These are phyloP conservation scores for Euphydryas editha DNA, from an alignment of 2,888 invertebrate genomes.

Conservation along the genomic window DNA sequence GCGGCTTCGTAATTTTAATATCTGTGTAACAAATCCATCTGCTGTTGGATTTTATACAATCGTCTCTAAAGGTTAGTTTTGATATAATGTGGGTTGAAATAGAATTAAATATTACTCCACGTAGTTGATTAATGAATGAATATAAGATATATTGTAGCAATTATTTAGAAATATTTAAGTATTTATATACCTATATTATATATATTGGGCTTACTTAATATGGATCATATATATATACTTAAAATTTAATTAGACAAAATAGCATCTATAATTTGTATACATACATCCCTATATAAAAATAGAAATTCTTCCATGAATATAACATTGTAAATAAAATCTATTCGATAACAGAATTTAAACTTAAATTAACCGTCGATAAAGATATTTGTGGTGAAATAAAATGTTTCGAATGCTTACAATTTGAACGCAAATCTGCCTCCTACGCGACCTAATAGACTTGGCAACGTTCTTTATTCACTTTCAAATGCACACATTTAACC, in stretches of 20 bases:
- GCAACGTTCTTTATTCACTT: slow-evolving; percentile 2
- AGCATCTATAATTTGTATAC: too few species aligned
- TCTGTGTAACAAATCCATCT: neutral
- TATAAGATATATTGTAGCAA: neutral
- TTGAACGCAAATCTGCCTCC: slow-evolving; percentile 4
- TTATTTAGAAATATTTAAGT: too few species aligned
- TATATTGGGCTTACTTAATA: too few species aligned
- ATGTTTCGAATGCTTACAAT: slow-evolving; percentile 1
- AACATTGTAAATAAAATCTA: neutral
- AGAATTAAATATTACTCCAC: neutral
- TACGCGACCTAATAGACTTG: slow-evolving; percentile 5
- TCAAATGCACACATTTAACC: neutral
- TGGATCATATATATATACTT: too few species aligned
- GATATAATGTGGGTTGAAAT: neutral
- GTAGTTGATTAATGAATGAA: neutral
- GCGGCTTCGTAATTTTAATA: slow-evolving; percentile 13
- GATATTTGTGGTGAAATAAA: neutral
- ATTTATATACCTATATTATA: too few species aligned
- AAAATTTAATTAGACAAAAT: too few species aligned
- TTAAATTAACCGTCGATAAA: neutral
- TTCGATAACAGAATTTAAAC: neutral
- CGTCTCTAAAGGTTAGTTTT: neutral
- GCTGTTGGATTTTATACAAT: neutral
- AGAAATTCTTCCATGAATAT: too few species aligned
- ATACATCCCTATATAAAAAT: too few species aligned